These are phyloP conservation scores for Salvator merianae DNA, from an alignment of 2,113 vertebrate genomes.

Conservation along the genomic window DNA sequence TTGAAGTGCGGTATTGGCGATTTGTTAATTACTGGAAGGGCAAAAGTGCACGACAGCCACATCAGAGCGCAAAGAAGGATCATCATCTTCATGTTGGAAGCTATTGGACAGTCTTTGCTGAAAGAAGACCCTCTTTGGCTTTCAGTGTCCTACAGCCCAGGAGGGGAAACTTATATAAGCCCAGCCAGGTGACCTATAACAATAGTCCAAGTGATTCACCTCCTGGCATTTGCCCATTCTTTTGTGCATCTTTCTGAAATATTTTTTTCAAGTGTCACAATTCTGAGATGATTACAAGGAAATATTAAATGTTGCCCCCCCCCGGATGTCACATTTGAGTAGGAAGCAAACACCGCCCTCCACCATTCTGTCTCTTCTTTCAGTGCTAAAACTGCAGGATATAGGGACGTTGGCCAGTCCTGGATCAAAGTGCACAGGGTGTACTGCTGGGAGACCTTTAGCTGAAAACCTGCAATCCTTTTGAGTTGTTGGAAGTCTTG, in stretches of 20 bases:
- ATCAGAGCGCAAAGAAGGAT: background rate
- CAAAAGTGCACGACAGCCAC: background rate
- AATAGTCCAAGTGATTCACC: constrained; percentile 12
- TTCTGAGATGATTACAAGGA: constrained; percentile 14
- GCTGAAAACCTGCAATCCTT: background rate
- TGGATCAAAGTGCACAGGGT: background rate
- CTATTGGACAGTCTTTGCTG: background rate
- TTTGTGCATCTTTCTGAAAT: background rate
- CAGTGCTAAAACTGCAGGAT: background rate
- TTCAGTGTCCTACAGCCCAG: background rate
- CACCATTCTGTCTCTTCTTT: background rate
- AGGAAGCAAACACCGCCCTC: background rate
- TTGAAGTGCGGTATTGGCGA: background rate
- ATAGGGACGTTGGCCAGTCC: background rate
- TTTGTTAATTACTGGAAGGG: background rate
- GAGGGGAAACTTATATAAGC: constrained; percentile 14
- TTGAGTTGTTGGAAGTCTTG: background rate
- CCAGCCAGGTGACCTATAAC: background rate
- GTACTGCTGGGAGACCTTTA: background rate
- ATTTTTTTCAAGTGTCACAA: constrained; percentile 1
- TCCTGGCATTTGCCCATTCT: background rate
- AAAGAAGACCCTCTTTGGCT: background rate
- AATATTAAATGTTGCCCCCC: background rate
- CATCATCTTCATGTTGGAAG: background rate
- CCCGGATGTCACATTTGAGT: background rate